Conservation (phyloP, 2,888 invertebrate genomes). For the Limnephilus rhombicus region DNA sequence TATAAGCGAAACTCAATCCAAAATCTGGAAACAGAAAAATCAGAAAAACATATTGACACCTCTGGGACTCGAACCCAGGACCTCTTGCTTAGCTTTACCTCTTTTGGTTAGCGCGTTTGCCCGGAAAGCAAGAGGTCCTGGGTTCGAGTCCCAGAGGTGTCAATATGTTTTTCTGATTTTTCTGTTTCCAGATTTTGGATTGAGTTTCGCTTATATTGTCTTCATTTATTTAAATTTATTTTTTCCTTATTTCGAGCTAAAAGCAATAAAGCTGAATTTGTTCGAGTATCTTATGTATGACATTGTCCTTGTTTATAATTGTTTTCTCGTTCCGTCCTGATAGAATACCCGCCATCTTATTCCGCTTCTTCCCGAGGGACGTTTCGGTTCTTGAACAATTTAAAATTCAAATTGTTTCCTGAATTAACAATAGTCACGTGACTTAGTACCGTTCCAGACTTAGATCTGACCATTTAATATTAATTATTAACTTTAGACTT, state of each 20-base stretch:
- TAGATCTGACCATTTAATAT: conserved; percentile 1
- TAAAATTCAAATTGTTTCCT: conserved; percentile 40
- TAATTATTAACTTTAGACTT: not conserved
- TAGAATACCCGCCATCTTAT: not conserved
- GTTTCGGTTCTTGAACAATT: conserved; percentile 17
- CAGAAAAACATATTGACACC: no score
- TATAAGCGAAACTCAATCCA: no score
- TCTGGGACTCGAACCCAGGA: no score
- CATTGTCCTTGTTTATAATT: not conserved
- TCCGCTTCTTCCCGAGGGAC: conserved; percentile 2
- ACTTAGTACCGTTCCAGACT: not conserved
- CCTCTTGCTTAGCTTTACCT: no score
- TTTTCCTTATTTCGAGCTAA: not conserved
- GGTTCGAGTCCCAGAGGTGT: no score
- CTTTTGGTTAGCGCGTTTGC: no score
- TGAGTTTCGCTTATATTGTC: no score
- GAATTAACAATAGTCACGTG: conserved; percentile 34
- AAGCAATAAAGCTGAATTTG: not conserved
- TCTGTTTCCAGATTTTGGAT: no score
- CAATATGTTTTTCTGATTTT: no score
- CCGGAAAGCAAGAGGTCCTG: no score
- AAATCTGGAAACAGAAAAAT: no score
- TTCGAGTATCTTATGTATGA: not conserved
- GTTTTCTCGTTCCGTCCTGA: not conserved
- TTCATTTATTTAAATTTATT: no score